A percentile compares a stretch with the other conserved stretches of the same genome.
Evolutionary conservation across 2,113 vertebrate genomes (phyloP).

Genomic region (Forbesichthys agassizii): DNA sequence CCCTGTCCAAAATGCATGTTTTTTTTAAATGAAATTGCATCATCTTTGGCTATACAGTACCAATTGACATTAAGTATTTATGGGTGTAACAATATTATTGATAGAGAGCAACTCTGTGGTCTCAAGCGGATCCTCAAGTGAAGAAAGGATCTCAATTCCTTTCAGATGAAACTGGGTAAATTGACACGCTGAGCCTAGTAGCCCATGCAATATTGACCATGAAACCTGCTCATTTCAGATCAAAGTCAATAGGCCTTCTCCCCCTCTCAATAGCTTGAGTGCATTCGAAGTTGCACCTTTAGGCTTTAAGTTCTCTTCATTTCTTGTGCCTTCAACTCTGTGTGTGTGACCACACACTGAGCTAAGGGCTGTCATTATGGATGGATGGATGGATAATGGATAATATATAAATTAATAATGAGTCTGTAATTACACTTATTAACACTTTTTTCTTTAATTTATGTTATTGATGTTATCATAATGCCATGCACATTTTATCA

Average conservation of each 20-base stretch:
- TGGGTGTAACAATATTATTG: slow-evolving; percentile 13
- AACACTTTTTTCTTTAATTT: background rate
- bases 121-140: slow-evolving; percentile 47
- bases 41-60: background rate
- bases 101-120: slow-evolving; percentile 16
- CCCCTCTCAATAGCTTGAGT: slow-evolving; percentile 59
- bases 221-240: slow-evolving; percentile 73
- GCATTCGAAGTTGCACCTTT: slow-evolving; percentile 49
- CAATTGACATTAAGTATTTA: background rate
- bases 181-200: slow-evolving; percentile 47
- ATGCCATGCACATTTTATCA: too few species aligned
- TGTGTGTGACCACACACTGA: slow-evolving; percentile 19
- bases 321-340: background rate
- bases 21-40: too few species aligned
- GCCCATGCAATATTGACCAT: slow-evolving; percentile 69
- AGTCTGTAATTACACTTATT: background rate
- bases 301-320: slow-evolving; percentile 22
- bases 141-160: slow-evolving; percentile 61
- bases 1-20: too few species aligned
- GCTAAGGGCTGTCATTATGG: slow-evolving; percentile 9
- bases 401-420: background rate
- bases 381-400: background rate
- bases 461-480: background rate
- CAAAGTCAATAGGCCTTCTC: slow-evolving; percentile 64
- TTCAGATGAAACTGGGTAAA: slow-evolving; percentile 51